Conservation (phyloP, 2,888 invertebrate genomes). For the Sminthurinus aureus region DNA sequence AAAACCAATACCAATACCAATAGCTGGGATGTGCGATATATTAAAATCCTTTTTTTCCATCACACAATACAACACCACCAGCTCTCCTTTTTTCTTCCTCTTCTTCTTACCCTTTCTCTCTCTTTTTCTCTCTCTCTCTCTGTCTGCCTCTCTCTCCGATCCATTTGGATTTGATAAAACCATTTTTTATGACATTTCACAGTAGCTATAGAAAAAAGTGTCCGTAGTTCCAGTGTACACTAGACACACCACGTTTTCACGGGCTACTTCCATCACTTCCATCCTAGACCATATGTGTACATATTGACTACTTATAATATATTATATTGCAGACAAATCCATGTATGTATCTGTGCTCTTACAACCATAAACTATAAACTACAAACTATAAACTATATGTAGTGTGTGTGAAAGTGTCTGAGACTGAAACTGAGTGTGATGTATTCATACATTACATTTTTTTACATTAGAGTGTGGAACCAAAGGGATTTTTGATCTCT, state of each 20-base stretch:
- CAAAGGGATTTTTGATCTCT: not conserved
- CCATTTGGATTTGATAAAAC: slow-evolving; percentile 34
- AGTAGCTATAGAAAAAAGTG: not conserved
- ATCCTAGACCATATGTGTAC: not conserved
- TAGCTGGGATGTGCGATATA: slow-evolving; percentile 34
- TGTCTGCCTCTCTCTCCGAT: slow-evolving; percentile 13
- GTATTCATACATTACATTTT: too few species aligned
- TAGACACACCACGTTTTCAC: too few species aligned
- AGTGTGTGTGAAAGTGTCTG: too few species aligned
- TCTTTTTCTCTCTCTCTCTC: slow-evolving; percentile 10
- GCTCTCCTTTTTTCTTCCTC: not conserved
- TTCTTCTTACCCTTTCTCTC: slow-evolving; percentile 2
- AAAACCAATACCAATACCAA: slow-evolving; percentile 39
- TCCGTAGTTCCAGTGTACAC: too few species aligned
- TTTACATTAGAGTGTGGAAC: not conserved
- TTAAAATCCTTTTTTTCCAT: slow-evolving; percentile 40
- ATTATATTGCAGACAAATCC: not conserved
- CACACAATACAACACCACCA: slow-evolving; percentile 23
- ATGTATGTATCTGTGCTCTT: not conserved
- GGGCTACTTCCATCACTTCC: too few species aligned
- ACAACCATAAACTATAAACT: not conserved
- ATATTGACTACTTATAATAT: not conserved
- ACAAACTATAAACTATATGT: too few species aligned
- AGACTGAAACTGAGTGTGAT: too few species aligned
- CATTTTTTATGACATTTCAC: slow-evolving; percentile 17